phyloP scores from a whole-genome alignment of 2,888 invertebrate genomes.

The Synanthedon formicaeformis region DNA sequence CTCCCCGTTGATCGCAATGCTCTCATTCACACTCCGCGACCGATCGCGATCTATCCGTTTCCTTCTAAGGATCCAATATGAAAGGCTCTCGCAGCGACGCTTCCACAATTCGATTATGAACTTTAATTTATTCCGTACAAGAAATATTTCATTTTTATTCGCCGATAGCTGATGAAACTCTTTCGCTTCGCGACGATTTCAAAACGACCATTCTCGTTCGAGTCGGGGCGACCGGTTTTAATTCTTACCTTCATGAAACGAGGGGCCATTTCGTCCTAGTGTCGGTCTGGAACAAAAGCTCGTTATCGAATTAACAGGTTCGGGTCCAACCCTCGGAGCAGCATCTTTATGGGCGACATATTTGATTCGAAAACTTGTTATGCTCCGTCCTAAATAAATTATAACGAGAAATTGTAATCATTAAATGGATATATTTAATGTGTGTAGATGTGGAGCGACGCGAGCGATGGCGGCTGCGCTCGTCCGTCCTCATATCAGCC shows the following conservation, averaged over 20 bases:
- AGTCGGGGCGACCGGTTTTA: slow-evolving; percentile 60
- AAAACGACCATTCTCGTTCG: slow-evolving; percentile 57
- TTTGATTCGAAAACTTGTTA: slow-evolving; percentile 71
- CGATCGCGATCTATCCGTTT: slow-evolving; percentile 65
- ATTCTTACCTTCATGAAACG: slow-evolving; percentile 60
- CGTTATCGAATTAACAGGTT: slow-evolving; percentile 58
- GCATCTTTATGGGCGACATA: slow-evolving; percentile 71
- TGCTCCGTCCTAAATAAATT: slow-evolving; percentile 69
- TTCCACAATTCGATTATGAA: slow-evolving; percentile 57
- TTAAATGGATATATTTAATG: slow-evolving; percentile 68
- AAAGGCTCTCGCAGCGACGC: slow-evolving; percentile 39
- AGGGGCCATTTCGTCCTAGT: slow-evolving; percentile 51
- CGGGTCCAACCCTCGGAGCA: slow-evolving; percentile 61
- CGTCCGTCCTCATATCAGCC: slow-evolving; percentile 39
- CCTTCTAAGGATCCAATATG: slow-evolving; percentile 51
- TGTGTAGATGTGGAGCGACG: slow-evolving; percentile 42
- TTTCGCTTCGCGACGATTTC: slow-evolving; percentile 51
- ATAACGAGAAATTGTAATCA: slow-evolving; percentile 70
- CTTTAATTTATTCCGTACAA: slow-evolving; percentile 67
- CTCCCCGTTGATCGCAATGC: slow-evolving; percentile 48
- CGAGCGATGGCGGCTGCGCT: slow-evolving; percentile 16
- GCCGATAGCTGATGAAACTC: slow-evolving; percentile 56
- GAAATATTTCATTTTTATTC: slow-evolving; percentile 65
- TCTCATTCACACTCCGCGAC: slow-evolving; percentile 66
- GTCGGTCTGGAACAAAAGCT: slow-evolving; percentile 45